These are phyloP conservation scores for Chauna torquata DNA, from an alignment of 2,113 vertebrate species.

Conservation along the genomic window DNA sequence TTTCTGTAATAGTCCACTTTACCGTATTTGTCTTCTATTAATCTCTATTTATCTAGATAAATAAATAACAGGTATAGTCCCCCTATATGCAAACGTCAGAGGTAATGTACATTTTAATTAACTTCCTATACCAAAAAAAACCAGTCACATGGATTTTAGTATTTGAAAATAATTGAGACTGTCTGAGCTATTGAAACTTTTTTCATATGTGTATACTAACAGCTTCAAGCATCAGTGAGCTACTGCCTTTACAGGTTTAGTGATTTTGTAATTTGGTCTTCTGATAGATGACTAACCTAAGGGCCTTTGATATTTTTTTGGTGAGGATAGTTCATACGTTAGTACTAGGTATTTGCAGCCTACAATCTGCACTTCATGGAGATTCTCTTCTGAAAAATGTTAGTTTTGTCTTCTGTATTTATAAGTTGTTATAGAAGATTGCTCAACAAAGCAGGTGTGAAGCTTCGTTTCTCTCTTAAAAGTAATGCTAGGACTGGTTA, in stretches of 20 bases:
- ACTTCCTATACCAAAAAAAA: neutral
- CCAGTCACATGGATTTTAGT: neutral
- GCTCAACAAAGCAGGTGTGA: neutral
- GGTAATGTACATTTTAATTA: neutral
- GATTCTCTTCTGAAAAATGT: neutral
- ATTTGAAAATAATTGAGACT: neutral
- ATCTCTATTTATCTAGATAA: neutral
- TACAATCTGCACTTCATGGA: neutral
- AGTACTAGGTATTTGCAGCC: neutral
- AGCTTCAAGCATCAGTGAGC: slow-evolving; percentile 11
- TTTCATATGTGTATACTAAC: neutral
- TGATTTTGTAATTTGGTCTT: slow-evolving; percentile 51
- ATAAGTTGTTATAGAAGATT: neutral
- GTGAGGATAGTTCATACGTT: slow-evolving; percentile 6
- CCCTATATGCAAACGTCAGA: neutral
- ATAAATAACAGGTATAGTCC: neutral
- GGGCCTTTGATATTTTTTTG: slow-evolving; percentile 52
- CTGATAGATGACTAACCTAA: slow-evolving; percentile 56
- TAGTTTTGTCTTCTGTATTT: neutral
- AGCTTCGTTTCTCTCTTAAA: slow-evolving; percentile 26
- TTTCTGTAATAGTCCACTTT: neutral
- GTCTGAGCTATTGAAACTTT: neutral
- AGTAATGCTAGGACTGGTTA: neutral
- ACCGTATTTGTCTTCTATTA: neutral
- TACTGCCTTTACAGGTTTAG: slow-evolving; percentile 9